Conservation (phyloP, 2,797 vertebrate species). For the Scolopax rusticola region DNA sequence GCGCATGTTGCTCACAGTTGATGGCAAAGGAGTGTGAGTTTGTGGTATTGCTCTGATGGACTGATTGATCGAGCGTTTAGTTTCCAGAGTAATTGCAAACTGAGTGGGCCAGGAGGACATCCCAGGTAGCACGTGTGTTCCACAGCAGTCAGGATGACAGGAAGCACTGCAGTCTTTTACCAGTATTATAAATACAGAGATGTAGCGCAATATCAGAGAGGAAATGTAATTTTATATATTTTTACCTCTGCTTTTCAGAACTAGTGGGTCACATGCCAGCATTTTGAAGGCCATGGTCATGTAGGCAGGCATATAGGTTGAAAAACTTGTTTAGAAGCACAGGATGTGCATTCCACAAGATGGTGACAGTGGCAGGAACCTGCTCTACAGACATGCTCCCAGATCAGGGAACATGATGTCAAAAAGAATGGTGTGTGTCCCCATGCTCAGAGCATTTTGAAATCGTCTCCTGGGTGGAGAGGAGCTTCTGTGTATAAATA, state of each 20-base stretch:
- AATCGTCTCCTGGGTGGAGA: fast-evolving
- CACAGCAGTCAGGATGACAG: no score
- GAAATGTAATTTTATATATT: no score
- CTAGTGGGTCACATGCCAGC: no score
- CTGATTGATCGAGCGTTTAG: fast-evolving
- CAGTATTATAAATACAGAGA: no score
- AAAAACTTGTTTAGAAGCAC: not conserved
- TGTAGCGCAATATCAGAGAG: fast-evolving
- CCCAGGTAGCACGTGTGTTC: fast-evolving
- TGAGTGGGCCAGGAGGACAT: fast-evolving
- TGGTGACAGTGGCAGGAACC: not conserved
- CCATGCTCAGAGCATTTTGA: not conserved
- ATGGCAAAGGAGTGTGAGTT: fast-evolving
- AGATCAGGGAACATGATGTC: fast-evolving
- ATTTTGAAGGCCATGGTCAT: not conserved
- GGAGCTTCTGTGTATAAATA: not conserved
- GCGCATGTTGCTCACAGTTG: fast-evolving
- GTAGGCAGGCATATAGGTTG: no score
- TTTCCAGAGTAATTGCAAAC: no score
- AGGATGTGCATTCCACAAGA: fast-evolving
- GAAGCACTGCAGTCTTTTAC: fast-evolving
- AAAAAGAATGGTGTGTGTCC: fast-evolving
- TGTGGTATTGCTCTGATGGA: fast-evolving
- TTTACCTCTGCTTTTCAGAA: not conserved
- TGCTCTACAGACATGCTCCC: fast-evolving